phyloP scores from a whole-genome alignment of 2,113 vertebrate species.

The Triplophysa dalaica region DNA sequence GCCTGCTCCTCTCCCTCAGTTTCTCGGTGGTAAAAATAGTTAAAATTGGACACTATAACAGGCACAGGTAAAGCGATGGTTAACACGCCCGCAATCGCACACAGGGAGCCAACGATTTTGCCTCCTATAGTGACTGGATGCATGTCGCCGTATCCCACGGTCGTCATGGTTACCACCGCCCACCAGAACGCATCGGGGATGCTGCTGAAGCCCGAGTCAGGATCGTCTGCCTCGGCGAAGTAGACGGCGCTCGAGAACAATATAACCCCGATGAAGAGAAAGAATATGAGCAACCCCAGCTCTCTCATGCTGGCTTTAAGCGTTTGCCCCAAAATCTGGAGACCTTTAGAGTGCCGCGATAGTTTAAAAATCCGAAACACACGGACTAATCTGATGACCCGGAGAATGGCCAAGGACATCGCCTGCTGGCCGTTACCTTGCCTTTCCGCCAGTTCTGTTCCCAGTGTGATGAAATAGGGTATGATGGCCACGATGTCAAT shows the following conservation, averaged over 20 bases:
- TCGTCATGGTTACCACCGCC: conserved; percentile 99
- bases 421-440: conserved; percentile 96
- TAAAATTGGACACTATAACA: conserved; percentile 98
- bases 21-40: conserved; percentile 97
- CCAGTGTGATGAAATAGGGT: conserved; percentile 96
- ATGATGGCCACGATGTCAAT: conserved; percentile 99
- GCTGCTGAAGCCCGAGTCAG: conserved; percentile 90
- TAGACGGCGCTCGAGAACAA: conserved; percentile 96
- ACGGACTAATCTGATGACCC: conserved; percentile 91
- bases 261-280: conserved; percentile 96
- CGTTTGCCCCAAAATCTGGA: conserved; percentile 96
- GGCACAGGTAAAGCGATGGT: conserved; percentile 96
- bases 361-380: conserved; percentile 98
- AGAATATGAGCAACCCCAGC: conserved; percentile 91
- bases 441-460: conserved; percentile 90
- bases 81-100: conserved; percentile 93
- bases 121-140: conserved; percentile 96
- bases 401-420: conserved; percentile 94
- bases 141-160: conserved; percentile 97
- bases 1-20: conserved; percentile 97
- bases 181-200: conserved; percentile 99
- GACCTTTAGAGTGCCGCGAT: conserved; percentile 94
- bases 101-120: conserved; percentile 95
- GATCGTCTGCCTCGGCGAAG: conserved; percentile 95
- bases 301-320: conserved; percentile 96